phyloP scores from a whole-genome alignment of 2,113 vertebrate genomes.

The Albula glossodonta region DNA sequence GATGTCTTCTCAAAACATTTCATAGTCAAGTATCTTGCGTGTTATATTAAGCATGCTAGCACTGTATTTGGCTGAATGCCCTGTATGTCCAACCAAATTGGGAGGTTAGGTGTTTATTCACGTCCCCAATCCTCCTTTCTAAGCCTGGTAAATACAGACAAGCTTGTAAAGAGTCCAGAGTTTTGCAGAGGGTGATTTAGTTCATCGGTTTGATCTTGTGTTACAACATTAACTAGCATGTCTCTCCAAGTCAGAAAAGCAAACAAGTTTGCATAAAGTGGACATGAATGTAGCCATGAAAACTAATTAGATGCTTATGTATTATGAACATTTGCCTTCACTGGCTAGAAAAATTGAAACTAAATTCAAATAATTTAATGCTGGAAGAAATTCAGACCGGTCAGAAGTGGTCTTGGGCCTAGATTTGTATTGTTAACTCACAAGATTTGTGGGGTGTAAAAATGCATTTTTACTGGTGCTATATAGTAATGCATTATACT shows the following conservation, averaged over 20 bases:
- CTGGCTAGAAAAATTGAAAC: neutral
- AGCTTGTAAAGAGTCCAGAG: neutral
- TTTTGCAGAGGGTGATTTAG: neutral
- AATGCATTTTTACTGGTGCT: too few species aligned
- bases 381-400: neutral
- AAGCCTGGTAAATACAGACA: neutral
- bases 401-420: neutral
- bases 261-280: neutral
- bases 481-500: too few species aligned
- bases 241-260: neutral
- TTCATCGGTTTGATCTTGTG: neutral
- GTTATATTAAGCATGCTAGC: neutral
- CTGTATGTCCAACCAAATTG: neutral
- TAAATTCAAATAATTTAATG: neutral
- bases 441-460: too few species aligned
- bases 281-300: neutral
- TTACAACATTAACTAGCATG: neutral
- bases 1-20: too few species aligned
- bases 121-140: neutral
- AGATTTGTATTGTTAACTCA: neutral
- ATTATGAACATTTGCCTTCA: too few species aligned
- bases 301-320: neutral
- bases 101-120: neutral
- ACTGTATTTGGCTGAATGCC: neutral
- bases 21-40: neutral